Percentiles rank a stretch among this genome's conserved stretches.
Evolutionary conservation across 1,140 invertebrate genomes (phyloP).

Genomic region (Drosophila cardini): DNA sequence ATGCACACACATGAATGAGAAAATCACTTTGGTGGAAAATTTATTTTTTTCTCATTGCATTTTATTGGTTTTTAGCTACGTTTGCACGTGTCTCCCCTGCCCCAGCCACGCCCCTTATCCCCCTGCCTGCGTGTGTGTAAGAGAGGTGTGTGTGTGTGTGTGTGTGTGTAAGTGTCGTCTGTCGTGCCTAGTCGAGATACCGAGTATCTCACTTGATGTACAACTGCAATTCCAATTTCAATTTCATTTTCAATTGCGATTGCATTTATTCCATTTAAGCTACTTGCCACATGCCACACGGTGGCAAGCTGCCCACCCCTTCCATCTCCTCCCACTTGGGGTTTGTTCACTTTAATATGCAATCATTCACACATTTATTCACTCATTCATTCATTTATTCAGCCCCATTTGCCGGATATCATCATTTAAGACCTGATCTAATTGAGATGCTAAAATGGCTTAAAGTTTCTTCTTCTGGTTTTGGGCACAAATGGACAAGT

Average conservation of each 20-base stretch:
- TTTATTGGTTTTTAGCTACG: constrained; percentile 63
- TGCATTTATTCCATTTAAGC: constrained; percentile 53
- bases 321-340: neutral
- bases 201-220: neutral
- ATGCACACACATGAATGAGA: constrained; percentile 5
- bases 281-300: constrained; percentile 8
- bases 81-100: neutral
- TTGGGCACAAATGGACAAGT: neutral
- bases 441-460: neutral
- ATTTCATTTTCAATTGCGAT: constrained; percentile 43
- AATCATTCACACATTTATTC: neutral
- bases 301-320: neutral
- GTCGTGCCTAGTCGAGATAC: neutral
- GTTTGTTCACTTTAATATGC: constrained; percentile 23
- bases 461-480: neutral
- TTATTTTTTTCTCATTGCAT: constrained; percentile 62
- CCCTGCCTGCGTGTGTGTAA: neutral
- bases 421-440: constrained; percentile 10
- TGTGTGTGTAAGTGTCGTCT: neutral
- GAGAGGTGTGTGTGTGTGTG: no score
- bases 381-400: neutral
- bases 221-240: constrained; percentile 34
- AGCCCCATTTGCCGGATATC: constrained; percentile 44
- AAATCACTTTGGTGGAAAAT: constrained; percentile 53
- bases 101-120: neutral